Evolutionary conservation across 2,113 vertebrate species (phyloP).

Genomic region (Colaptes auratus): DNA sequence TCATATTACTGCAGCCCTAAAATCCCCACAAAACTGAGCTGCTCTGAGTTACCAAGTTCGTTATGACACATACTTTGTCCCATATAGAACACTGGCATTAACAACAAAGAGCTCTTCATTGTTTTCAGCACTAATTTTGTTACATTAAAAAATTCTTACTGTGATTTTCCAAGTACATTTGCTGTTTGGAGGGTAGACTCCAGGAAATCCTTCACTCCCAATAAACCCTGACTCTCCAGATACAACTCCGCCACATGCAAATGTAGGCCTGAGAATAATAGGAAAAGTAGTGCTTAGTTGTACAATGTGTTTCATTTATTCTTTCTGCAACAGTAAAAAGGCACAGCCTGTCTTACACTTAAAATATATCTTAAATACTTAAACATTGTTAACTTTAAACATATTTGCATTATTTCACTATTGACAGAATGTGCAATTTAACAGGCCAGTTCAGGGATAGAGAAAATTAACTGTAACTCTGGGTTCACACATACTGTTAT

Average conservation of each 20-base stretch:
- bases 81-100: not conserved
- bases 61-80: not conserved
- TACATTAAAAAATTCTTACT: conserved; percentile 82
- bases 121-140: conserved; percentile 35
- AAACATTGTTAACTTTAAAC: not conserved
- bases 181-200: conserved; percentile 97
- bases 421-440: not conserved
- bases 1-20: not conserved
- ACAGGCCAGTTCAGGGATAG: not conserved
- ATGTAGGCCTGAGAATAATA: conserved; percentile 80
- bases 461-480: not conserved
- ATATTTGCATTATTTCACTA: not conserved
- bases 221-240: conserved; percentile 93
- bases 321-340: not conserved
- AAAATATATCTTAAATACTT: not conserved
- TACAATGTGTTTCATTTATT: not conserved
- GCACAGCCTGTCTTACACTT: not conserved
- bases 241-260: conserved; percentile 92
- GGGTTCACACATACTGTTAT: not conserved
- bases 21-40: conserved; percentile 2
- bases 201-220: conserved; percentile 97
- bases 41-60: conserved; percentile 10
- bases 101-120: not conserved
- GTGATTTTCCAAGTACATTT: conserved; percentile 99
- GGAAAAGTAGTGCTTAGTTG: not conserved